These are phyloP conservation scores for Drosophila paramelanica DNA, from an alignment of 2,888 invertebrate species.

Conservation along the genomic window DNA sequence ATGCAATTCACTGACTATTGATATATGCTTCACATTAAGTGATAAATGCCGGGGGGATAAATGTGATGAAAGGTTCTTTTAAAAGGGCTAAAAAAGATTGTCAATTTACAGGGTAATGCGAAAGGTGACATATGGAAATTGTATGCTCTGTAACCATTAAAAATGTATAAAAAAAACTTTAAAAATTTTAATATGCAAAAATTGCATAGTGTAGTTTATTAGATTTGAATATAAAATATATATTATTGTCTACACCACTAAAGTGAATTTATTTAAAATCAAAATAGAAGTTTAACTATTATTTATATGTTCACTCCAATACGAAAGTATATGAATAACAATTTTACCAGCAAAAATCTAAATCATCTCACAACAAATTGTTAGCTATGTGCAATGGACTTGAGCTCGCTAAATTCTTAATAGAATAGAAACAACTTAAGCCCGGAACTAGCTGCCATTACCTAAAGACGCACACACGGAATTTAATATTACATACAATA, in stretches of 20 bases:
- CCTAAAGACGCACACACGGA: background rate
- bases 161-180: too few relatives aligned
- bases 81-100: background rate
- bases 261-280: too few relatives aligned
- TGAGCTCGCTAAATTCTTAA: background rate
- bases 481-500: conserved; percentile 1
- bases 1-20: conserved; percentile 39
- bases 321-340: too few relatives aligned
- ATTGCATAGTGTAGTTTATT: too few relatives aligned
- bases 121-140: background rate
- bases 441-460: background rate
- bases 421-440: too few relatives aligned
- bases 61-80: background rate
- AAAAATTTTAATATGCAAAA: too few relatives aligned
- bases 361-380: background rate
- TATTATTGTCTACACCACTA: too few relatives aligned
- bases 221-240: too few relatives aligned
- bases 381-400: too few relatives aligned
- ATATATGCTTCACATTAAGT: conserved; percentile 14
- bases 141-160: too few relatives aligned
- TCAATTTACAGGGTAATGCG: background rate
- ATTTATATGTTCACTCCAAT: too few relatives aligned
- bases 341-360: background rate
- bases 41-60: background rate
- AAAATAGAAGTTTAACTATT: too few relatives aligned